Base-by-base conservation (phyloP, 2,113 vertebrate species). In the Bambusicola thoracicus region DNA sequence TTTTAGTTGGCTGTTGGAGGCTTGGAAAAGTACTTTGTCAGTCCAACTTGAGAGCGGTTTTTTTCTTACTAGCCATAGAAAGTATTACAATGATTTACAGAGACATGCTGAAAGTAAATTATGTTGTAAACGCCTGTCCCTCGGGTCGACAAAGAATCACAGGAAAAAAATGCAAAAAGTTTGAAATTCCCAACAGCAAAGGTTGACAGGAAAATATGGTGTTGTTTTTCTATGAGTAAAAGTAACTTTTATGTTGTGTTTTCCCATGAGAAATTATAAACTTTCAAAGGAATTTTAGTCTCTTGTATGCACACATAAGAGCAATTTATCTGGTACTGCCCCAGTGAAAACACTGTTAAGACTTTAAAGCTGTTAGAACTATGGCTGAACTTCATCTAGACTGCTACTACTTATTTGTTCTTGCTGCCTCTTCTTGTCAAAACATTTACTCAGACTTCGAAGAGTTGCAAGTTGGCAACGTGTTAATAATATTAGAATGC, bases 201-300 rank as follows among this genome's bases (percentile, higher is more conserved):
- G 97, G 97, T 98, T 98, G 98, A 98, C 98, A 98, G 97, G 96
- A 97, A 98, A 98, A 98, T 98, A 98, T 98, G 98, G 98, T 98
- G 97, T 97, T 98, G 97, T 98, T 98, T 98, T 98, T 97, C 97
- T 98, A 93, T 96, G 97, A 98, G 97, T 96, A 98, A 98, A 97
- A 98, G 97, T 98, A 98, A 98, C 98, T 97, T 98, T 97, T 98
- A 97, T 97, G 97, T 98, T 97, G 97, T 97, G 95, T 97, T 96
- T 97, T 98, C 98, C 98, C 98, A 98, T 97, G 98, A 98, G 98
- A 98, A 98, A 98, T 98, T 97, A 98, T 98, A 98, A 98, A 98
- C 98, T 98, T 98, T 98, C 97, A 98, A 98, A 98, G 98, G 98
- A 98, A 98, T 98, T 98, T 97, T 96, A 96, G 97, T 96, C 97